Percentiles rank a stretch among this genome's conserved stretches.
phyloP scores from a whole-genome alignment of 2,888 invertebrate genomes.

The Amphimallon solstitiale region DNA sequence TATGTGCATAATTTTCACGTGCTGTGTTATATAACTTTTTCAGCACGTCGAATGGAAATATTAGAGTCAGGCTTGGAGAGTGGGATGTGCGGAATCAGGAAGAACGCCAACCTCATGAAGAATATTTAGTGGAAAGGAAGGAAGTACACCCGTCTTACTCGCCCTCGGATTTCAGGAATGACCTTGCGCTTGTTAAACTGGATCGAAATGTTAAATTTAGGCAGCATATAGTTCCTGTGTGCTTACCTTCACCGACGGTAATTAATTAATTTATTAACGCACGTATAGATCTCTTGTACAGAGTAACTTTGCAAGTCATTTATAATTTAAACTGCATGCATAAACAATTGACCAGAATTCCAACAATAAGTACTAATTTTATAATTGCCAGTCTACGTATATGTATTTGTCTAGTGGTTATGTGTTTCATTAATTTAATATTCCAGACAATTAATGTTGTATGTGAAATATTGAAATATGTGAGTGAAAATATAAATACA shows the following conservation, averaged over 20 bases:
- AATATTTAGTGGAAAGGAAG: conserved; percentile 87
- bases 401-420: no score
- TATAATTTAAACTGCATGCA: no score
- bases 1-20: background rate
- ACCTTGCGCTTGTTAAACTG: conserved; percentile 84
- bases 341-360: no score
- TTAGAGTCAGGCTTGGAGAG: conserved; percentile 89
- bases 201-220: conserved; percentile 86
- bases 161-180: conserved; percentile 90
- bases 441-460: no score
- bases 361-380: no score
- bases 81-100: conserved; percentile 91
- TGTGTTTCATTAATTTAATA: no score
- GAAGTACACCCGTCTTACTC: conserved; percentile 93
- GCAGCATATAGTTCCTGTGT: conserved; percentile 93
- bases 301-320: no score
- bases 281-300: background rate
- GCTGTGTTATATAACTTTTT: conserved; percentile 44
- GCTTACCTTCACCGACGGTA: conserved; percentile 79
- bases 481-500: no score
- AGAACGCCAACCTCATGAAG: conserved; percentile 86
- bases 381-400: no score
- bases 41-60: conserved; percentile 88
- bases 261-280: conserved; percentile 28
- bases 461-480: no score